Base-by-base conservation (phyloP, 2,888 invertebrate species). In the Loripinus fragilis region DNA sequence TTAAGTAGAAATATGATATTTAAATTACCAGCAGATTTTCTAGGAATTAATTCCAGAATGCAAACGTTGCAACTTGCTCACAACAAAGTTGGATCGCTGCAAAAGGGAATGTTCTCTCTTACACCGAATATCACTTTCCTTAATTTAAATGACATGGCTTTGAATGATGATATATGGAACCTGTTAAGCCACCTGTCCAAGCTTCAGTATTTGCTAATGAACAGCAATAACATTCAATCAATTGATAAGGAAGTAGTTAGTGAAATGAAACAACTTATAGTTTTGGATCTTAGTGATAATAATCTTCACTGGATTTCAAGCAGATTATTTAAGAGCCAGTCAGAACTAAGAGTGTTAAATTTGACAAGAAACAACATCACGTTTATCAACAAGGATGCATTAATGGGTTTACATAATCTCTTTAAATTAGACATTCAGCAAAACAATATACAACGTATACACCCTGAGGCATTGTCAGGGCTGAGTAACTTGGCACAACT, bases 121-220 rank as follows among this genome's bases (percentile, higher is more conserved):
- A 12, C 42, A 15, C 10, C 10, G 25, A 67, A 45, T n/a, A 2
- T 67, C 1, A 3, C n/a, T 1, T 41, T 45, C 10, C 25, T 67
- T n/a, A 28, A 41, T 12, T 38, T 67, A 7, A 17, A 67, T 15
- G 28, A 38, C 1, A 67, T 67, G 67, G 42, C 17, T 17, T 45
- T 67, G 42, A 33, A 67, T 17, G 17, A 45, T 41, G 33, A 67
- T n/a, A 42, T 67, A 5, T 67, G 67, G 67, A 2, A 5, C n/a
- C 8, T 23, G 17, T 7, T 67, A 42, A 8, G 2, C 2, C 7
- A 67, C 20, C 12, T 67, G 2, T 17, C 25, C 10, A n/a, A 5
- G 3, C 45, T 67, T 3, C 1, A 67, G n/a, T 23, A 8, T 2
- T 42, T 67, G 15, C 28, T 35, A 8, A 5, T 67, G 42, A 67